Percentiles rank a stretch among this genome's conserved stretches.
phyloP scores from a whole-genome alignment of 2,888 invertebrate genomes.

The Polymixis flavicincta region DNA sequence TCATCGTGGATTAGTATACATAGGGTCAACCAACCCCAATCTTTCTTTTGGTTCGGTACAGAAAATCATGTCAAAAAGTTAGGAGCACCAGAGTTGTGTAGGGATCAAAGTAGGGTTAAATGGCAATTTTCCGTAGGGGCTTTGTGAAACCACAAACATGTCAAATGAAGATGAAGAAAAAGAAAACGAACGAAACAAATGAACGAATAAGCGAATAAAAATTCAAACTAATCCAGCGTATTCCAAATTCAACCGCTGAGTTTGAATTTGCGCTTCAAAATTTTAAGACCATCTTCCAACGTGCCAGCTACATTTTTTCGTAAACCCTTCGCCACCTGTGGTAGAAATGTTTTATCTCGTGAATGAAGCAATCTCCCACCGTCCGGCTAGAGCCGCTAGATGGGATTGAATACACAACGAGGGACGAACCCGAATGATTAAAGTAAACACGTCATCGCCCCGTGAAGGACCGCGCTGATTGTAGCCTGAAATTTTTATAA shows the following conservation, averaged over 20 bases:
- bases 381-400: slow-evolving; percentile 46
- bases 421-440: slow-evolving; percentile 71
- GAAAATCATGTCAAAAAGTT: neutral
- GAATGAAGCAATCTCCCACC: slow-evolving; percentile 67
- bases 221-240: neutral
- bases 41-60: neutral
- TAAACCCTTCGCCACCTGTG: slow-evolving; percentile 21
- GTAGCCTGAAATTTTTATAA: slow-evolving; percentile 74
- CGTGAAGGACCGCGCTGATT: slow-evolving; percentile 69
- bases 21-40: neutral
- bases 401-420: slow-evolving; percentile 73
- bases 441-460: slow-evolving; percentile 73
- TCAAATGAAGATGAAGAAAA: neutral
- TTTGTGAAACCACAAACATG: neutral
- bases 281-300: slow-evolving; percentile 31
- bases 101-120: no score
- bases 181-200: neutral
- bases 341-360: slow-evolving; percentile 48
- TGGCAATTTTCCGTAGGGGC: neutral
- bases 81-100: neutral
- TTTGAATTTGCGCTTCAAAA: slow-evolving; percentile 21
- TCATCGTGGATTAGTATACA: neutral
- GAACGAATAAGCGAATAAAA: neutral
- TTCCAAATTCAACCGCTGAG: slow-evolving; percentile 17
- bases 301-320: slow-evolving; percentile 28